These are phyloP conservation scores for mouse (Mus musculus) DNA, from an alignment of 2,113 vertebrate genomes.

Conservation along the genomic window GRCm39 chr16:43201501-43202000, in stretches of 20 bases:
- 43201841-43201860: neutral
- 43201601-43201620: neutral
- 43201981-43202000: neutral
- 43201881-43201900: neutral
- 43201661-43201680: neutral
- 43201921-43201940: neutral
- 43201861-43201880: neutral
- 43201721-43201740: neutral
- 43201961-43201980: neutral
- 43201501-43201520: constrained; percentile 29
- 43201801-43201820: neutral
- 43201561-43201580: neutral
- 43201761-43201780: neutral
- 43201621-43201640: neutral
- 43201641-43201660: constrained; percentile 15
- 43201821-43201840: neutral
- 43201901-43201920: constrained; percentile 2
- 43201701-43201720: neutral
- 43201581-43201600: neutral
- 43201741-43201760: neutral
- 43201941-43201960: neutral
- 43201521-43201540: constrained; percentile 49
- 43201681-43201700: neutral
- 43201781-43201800: neutral
- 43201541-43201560: constrained; percentile 22